Evolutionary conservation across 2,113 vertebrate genomes (phyloP), one percentile per base, ranked within the genome.

Genomic region (Bostrychus sinensis): DNA sequence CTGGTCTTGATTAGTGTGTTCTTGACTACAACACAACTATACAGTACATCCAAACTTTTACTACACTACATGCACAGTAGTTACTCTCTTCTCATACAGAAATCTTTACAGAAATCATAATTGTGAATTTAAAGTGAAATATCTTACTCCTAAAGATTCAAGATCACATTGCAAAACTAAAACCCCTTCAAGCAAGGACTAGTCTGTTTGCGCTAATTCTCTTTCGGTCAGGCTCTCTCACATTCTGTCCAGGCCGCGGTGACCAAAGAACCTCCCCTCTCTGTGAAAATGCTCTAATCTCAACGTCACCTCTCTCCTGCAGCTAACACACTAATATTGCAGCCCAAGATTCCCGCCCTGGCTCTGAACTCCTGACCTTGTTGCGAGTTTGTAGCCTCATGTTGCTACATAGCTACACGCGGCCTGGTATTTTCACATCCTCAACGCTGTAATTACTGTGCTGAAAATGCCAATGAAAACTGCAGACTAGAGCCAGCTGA

Each of bases 361-460:
- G 56, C 71, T 16, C 38, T 80, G 80, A 85, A 80, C 75, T 72
- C 28, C 64, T 75, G 63, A 82, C 80, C 83, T 62, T 42, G 20
- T 64, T 51, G 5, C n/a, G 43, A 23, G 42, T 14, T 14, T 56
- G 32, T 11, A 30, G 63, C 53, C 55, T n/a, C 19, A 53, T 61
- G 54, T 19, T 61, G 36, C 65, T 51, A 54, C 61, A 43, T 56
- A 45, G 56, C 43, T 30, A 61, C 51, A 23, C 46, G 38, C 37
- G 48, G 64, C 58, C 59, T 61, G 22, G 61, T 76, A 55, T 73
- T 70, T 82, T 78, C 41, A 75, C 67, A 53, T 67, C 41, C 63
- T 9, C 62, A 74, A 36, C 39, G 62, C 63, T 66, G 59, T 87
- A 62, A 82, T 84, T 77, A 78, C 50, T 8, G n/a, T n/a, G 13